Evolutionary conservation across 2,113 vertebrate species (phyloP).

Genomic region (Balaeniceps rex): DNA sequence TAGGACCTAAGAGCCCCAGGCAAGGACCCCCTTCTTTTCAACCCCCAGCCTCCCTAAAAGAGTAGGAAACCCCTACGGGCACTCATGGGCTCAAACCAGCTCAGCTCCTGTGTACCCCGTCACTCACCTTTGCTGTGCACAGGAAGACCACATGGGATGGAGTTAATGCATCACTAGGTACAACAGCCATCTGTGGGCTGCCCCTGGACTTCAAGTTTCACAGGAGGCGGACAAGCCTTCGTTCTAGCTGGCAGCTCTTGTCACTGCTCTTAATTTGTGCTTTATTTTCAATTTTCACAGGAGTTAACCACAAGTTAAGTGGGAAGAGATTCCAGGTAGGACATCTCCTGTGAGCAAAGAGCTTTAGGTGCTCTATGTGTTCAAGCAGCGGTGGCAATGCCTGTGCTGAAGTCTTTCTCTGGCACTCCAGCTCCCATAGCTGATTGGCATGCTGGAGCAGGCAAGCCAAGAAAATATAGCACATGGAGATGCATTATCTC

Average conservation of each 20-base stretch:
- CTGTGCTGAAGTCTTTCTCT: not conserved
- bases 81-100: not conserved
- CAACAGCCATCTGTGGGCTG: not conserved
- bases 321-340: not conserved
- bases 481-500: not conserved
- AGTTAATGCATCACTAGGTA: not conserved
- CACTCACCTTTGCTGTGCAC: not conserved
- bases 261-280: not conserved
- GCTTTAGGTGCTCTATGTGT: not conserved
- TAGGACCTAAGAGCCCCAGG: not conserved
- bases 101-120: not conserved
- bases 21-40: not conserved
- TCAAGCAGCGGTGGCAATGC: not conserved
- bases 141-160: accelerated
- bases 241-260: not conserved
- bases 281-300: not conserved
- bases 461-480: not conserved
- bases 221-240: not conserved
- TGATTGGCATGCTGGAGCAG: not conserved
- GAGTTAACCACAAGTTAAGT: not conserved
- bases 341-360: not conserved
- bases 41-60: not conserved
- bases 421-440: not conserved
- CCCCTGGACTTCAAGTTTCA: not conserved
- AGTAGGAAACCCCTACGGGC: not conserved